Evolutionary conservation across 2,113 vertebrate species (phyloP).

Genomic region (Nansenia antarctica): DNA sequence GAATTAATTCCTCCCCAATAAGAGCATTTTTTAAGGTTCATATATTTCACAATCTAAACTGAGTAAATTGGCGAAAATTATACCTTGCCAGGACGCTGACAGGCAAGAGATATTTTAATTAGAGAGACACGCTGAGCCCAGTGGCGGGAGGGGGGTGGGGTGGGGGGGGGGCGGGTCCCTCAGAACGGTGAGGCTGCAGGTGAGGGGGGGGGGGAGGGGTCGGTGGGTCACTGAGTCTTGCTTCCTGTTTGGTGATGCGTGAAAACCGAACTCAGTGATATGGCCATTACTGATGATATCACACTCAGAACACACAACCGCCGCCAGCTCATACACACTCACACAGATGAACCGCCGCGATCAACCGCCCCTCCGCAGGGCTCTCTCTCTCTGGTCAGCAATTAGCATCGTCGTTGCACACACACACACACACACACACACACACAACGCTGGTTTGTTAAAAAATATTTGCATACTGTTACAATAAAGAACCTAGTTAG

Average conservation of each 20-base stretch:
- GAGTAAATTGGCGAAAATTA: slow-evolving; percentile 98
- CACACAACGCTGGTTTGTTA: no score
- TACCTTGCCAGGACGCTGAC: slow-evolving; percentile 92
- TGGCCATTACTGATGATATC: slow-evolving; percentile 41
- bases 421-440: no score
- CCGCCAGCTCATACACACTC: slow-evolving; percentile 13
- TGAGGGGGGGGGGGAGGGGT: slow-evolving; percentile 40
- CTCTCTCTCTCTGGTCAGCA: slow-evolving; percentile 12
- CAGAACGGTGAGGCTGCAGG: slow-evolving; percentile 45
- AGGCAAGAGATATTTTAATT: slow-evolving; percentile 93
- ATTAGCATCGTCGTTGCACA: background rate
- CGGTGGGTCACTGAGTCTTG: slow-evolving; percentile 13
- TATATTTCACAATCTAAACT: slow-evolving; percentile 96
- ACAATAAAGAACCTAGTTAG: background rate
- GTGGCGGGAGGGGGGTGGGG: slow-evolving; percentile 30
- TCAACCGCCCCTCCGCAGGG: slow-evolving; percentile 30
- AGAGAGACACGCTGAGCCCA: slow-evolving; percentile 78
- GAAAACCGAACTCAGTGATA: slow-evolving; percentile 35
- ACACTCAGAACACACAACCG: slow-evolving; percentile 21
- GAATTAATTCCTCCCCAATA: slow-evolving; percentile 98
- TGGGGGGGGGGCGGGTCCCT: slow-evolving; percentile 33
- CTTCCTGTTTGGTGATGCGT: slow-evolving; percentile 38
- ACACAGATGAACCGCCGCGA: no score
- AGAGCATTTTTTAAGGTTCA: slow-evolving; percentile 94
- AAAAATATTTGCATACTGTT: background rate